Percentiles rank a stretch among this genome's conserved stretches.
phyloP scores from a whole-genome alignment of 2,797 vertebrate species.

The Coracias cyanogaster region DNA sequence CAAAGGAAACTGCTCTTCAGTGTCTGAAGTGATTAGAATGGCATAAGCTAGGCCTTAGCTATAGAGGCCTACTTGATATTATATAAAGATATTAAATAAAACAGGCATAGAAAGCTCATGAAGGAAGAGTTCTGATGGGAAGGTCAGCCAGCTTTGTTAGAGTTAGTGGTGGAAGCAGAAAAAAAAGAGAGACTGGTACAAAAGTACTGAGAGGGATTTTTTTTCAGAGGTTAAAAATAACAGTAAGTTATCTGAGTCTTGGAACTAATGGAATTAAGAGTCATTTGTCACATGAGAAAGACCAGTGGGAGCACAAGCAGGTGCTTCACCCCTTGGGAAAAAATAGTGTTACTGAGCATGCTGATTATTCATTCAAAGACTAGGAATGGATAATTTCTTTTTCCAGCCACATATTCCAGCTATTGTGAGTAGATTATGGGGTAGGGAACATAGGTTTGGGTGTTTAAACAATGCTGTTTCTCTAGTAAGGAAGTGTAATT shows the following conservation, averaged over 20 bases:
- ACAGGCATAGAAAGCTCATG: background rate
- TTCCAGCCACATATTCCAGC: background rate
- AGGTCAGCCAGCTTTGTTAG: background rate
- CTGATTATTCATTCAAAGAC: background rate
- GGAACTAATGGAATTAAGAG: background rate
- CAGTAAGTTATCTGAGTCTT: background rate
- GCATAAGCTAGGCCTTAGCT: background rate
- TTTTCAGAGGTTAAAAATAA: constrained; percentile 1
- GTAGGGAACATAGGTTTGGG: background rate
- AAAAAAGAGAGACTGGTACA: background rate
- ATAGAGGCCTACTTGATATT: background rate
- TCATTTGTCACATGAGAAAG: background rate
- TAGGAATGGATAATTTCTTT: background rate
- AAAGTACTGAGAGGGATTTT: background rate
- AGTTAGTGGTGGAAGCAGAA: background rate
- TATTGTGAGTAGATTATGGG: background rate
- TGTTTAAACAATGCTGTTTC: background rate
- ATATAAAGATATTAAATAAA: background rate
- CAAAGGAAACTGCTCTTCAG: background rate
- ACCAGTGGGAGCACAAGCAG: background rate
- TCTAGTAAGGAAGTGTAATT: background rate
- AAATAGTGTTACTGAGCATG: background rate
- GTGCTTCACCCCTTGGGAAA: background rate
- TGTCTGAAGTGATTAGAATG: background rate
- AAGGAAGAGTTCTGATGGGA: background rate